Percentiles rank a stretch among this genome's conserved stretches.
Conservation (phyloP, 1,140 invertebrate genomes). For the Thalassaphorura encarpata region DNA sequence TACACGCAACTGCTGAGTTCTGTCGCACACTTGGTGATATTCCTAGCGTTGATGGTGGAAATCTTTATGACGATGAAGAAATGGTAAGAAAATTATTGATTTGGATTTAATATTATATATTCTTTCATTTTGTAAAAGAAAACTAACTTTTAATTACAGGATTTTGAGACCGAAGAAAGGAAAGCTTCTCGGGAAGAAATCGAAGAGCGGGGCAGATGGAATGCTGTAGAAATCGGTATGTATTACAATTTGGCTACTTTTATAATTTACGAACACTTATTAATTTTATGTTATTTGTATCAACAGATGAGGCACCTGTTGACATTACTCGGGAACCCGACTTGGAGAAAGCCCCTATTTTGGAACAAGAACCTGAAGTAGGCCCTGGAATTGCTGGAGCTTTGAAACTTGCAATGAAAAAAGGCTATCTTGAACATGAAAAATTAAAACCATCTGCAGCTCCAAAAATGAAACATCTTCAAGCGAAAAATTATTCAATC, state of each 20-base stretch:
- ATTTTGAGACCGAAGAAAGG: conserved; percentile 48
- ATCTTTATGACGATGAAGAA: conserved; percentile 68
- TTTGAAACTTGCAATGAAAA: conserved; percentile 81
- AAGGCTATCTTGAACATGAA: conserved; percentile 86
- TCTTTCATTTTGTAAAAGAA: conserved; percentile 28
- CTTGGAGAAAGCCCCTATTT: conserved; percentile 56
- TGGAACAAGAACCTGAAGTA: conserved; percentile 93
- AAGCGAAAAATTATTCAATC: conserved; percentile 90
- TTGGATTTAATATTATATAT: conserved; percentile 4
- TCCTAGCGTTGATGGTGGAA: conserved; percentile 79
- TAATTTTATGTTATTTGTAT: too few species aligned
- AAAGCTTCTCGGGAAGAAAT: conserved; percentile 25
- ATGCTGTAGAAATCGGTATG: conserved; percentile 55
- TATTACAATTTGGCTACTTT: background rate
- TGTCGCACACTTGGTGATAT: conserved; percentile 92
- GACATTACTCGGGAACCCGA: conserved; percentile 30
- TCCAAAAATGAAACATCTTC: conserved; percentile 61
- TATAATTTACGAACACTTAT: conserved; percentile 3
- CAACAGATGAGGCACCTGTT: conserved; percentile 35
- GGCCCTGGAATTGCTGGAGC: conserved; percentile 84
- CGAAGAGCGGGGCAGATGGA: conserved; percentile 54
- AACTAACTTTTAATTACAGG: too few species aligned
- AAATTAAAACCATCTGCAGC: conserved; percentile 59
- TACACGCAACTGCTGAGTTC: conserved; percentile 94
- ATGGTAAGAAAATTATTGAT: conserved; percentile 47